A percentile compares a stretch with the other conserved stretches of the same genome.
These are phyloP conservation scores for Planiliza haematocheilus DNA, from an alignment of 2,113 vertebrate genomes.

Conservation along the genomic window DNA sequence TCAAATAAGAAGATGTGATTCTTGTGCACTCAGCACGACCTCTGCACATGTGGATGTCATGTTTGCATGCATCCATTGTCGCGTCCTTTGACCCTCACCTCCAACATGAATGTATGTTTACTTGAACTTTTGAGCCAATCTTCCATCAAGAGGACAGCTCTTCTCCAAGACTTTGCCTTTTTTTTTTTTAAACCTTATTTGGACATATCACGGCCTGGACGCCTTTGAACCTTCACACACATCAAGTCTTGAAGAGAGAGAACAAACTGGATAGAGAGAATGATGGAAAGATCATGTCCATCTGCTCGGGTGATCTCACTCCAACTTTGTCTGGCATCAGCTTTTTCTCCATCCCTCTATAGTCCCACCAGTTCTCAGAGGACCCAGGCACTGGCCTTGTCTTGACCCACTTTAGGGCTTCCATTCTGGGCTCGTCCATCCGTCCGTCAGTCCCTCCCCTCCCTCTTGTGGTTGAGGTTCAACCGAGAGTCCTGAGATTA, in stretches of 20 bases:
- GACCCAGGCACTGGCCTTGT: constrained; percentile 60
- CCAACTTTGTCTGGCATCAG: constrained; percentile 62
- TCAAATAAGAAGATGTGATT: constrained; percentile 66
- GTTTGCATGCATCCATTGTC: constrained; percentile 24
- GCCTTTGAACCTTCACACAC: too few species aligned
- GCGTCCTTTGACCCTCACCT: constrained; percentile 40
- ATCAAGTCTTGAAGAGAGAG: constrained; percentile 37
- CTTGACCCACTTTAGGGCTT: constrained; percentile 75
- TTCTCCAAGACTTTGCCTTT: too few species aligned
- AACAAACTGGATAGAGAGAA: constrained; percentile 33
- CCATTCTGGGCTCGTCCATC: constrained; percentile 55
- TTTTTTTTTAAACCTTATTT: background rate
- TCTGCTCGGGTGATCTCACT: constrained; percentile 64
- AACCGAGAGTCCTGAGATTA: constrained; percentile 76
- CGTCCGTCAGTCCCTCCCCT: constrained; percentile 17
- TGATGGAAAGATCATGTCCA: constrained; percentile 57
- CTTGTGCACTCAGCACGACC: constrained; percentile 77
- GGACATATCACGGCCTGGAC: too few species aligned
- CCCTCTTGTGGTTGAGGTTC: constrained; percentile 33
- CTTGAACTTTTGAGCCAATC: constrained; percentile 2
- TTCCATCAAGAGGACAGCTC: too few species aligned
- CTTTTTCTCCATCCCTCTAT: constrained; percentile 58
- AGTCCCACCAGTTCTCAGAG: constrained; percentile 56
- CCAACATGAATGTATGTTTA: constrained; percentile 23
- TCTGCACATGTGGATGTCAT: constrained; percentile 41